A percentile compares a stretch with the other conserved stretches of the same genome.
Conservation (phyloP, 2,113 vertebrate genomes). For the Phalacrocorax brasilianus region DNA sequence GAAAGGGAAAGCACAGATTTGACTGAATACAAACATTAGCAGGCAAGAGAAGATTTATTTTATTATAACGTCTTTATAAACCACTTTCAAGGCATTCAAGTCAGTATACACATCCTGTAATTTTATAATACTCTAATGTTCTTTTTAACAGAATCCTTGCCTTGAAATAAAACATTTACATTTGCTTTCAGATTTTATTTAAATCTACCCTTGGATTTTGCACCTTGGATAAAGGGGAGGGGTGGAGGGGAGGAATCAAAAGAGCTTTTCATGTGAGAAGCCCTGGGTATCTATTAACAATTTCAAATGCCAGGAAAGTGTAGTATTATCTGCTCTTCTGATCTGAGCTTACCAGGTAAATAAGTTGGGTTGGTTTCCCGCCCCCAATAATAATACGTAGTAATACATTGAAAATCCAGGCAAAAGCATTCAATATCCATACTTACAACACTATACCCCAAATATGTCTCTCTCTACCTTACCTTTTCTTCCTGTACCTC, state of each 20-base stretch:
- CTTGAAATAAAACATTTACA: neutral
- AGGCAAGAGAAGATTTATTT: neutral
- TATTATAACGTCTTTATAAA: neutral
- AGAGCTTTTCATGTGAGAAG: neutral
- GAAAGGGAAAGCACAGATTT: neutral
- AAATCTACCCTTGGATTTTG: neutral
- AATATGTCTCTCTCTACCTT: neutral
- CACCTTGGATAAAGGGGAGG: neutral
- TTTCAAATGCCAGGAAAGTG: neutral
- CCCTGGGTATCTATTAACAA: neutral
- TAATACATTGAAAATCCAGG: neutral
- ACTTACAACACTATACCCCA: neutral
- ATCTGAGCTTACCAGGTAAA: neutral
- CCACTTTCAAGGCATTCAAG: neutral
- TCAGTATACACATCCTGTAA: neutral
- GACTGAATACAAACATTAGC: neutral
- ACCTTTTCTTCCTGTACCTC: constrained; percentile 86
- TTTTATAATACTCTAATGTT: neutral
- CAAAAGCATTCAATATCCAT: neutral
- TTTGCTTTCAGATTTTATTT: neutral
- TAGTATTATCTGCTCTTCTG: neutral
- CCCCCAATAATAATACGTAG: neutral
- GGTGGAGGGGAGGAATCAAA: neutral
- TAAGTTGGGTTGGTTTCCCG: neutral
- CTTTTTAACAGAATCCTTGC: neutral